Percentiles rank a stretch among this genome's conserved stretches.
Evolutionary conservation across 2,113 vertebrate species (phyloP).

Genomic region (Leuciscus idus): DNA sequence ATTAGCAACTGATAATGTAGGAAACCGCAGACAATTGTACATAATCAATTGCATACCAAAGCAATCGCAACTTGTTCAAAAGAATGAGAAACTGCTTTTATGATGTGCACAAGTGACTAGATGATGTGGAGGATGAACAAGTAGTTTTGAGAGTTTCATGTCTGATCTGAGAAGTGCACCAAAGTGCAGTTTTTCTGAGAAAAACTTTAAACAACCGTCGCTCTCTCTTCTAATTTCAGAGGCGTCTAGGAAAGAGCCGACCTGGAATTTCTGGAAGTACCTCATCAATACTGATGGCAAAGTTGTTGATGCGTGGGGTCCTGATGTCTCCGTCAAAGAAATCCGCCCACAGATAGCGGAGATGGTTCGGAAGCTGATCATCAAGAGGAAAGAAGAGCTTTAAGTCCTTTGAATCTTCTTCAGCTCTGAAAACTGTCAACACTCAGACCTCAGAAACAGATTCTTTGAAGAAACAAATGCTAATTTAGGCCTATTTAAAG

Average conservation of each 20-base stretch:
- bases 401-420: background rate
- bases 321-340: slow-evolving; percentile 84
- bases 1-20: too few species aligned
- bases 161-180: too few species aligned
- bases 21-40: too few species aligned
- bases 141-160: too few species aligned
- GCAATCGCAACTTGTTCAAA: too few species aligned
- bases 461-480: slow-evolving; percentile 27
- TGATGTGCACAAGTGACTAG: too few species aligned
- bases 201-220: background rate
- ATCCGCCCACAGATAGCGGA: slow-evolving; percentile 84
- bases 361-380: slow-evolving; percentile 90
- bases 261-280: slow-evolving; percentile 99
- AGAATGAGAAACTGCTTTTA: too few species aligned
- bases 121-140: too few species aligned
- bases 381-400: slow-evolving; percentile 90
- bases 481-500: slow-evolving; percentile 28
- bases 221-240: slow-evolving; percentile 73
- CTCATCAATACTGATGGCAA: slow-evolving; percentile 87
- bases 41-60: too few species aligned
- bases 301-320: slow-evolving; percentile 89
- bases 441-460: slow-evolving; percentile 19
- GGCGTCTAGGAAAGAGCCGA: slow-evolving; percentile 87
- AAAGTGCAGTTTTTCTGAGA: too few species aligned
- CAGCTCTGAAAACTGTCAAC: background rate